Evolutionary conservation across 2,113 vertebrate species (phyloP).

Genomic region (Oplegnathus fasciatus): DNA sequence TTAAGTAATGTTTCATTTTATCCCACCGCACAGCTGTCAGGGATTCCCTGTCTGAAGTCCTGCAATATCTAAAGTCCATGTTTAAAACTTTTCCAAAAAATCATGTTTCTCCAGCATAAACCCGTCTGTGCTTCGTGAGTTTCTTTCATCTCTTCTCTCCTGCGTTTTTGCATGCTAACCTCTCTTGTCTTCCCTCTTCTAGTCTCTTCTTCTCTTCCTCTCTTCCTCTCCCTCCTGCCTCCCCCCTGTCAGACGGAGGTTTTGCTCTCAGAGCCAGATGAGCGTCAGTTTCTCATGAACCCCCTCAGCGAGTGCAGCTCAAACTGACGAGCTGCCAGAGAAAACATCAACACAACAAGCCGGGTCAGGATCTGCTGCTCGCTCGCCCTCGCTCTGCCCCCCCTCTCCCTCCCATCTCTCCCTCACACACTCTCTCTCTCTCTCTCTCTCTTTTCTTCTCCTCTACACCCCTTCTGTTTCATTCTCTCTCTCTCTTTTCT

Average conservation of each 20-base stretch:
- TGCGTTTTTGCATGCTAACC: background rate
- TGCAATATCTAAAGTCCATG: background rate
- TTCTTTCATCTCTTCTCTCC: background rate
- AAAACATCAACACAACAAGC: conserved; percentile 70
- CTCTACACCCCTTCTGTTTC: background rate
- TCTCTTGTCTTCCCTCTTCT: too few species aligned
- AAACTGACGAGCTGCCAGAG: conserved; percentile 58
- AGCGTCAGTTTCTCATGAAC: conserved; percentile 74
- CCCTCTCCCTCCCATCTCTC: background rate
- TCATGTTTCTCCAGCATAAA: background rate
- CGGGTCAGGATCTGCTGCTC: conserved; percentile 42
- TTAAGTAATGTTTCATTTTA: background rate
- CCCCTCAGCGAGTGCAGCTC: conserved; percentile 52
- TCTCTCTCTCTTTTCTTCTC: background rate
- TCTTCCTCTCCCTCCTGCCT: background rate
- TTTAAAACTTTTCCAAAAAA: background rate
- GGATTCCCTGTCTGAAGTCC: background rate
- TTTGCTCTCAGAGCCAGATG: conserved; percentile 33
- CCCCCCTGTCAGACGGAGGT: background rate
- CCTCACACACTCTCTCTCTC: too few species aligned
- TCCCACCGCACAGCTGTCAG: background rate
- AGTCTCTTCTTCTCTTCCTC: too few species aligned
- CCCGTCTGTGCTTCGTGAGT: too few species aligned
- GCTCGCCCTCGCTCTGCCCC: background rate
- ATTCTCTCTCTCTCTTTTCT: background rate